Conservation (phyloP, 1,140 invertebrate genomes). For the Drosophila sp. region DNA sequence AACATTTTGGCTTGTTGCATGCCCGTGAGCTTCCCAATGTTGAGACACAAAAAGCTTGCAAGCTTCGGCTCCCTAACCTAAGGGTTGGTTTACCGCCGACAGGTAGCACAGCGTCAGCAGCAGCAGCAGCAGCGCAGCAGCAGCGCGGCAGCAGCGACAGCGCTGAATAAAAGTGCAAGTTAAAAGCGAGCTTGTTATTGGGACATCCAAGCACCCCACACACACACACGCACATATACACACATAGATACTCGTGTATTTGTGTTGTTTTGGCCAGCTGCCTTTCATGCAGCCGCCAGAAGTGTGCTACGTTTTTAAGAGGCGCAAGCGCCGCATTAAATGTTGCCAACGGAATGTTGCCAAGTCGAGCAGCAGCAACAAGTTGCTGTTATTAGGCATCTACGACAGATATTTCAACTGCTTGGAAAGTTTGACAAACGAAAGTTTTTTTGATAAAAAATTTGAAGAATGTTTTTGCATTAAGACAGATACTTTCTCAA, state of each 20-base stretch:
- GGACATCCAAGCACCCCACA: slow-evolving; percentile 10
- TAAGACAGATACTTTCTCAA: not conserved
- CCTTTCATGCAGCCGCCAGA: slow-evolving; percentile 32
- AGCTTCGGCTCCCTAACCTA: slow-evolving; percentile 41
- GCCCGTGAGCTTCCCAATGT: slow-evolving; percentile 53
- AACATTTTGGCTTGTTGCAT: slow-evolving; percentile 72
- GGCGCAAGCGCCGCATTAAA: slow-evolving; percentile 42
- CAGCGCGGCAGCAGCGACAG: slow-evolving; percentile 1
- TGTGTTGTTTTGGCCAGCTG: slow-evolving; percentile 32
- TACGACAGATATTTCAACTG: no score
- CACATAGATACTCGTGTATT: not conserved
- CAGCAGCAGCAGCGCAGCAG: not conserved
- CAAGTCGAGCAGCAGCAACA: slow-evolving; percentile 34
- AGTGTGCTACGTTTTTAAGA: slow-evolving; percentile 39
- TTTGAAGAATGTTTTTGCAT: no score
- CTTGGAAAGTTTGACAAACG: no score
- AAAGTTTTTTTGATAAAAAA: no score
- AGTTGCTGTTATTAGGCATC: slow-evolving; percentile 32
- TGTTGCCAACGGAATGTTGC: slow-evolving; percentile 37
- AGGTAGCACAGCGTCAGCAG: slow-evolving; percentile 21
- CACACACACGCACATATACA: slow-evolving; percentile 1
- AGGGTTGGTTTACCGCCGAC: slow-evolving; percentile 54
- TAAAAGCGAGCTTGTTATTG: slow-evolving; percentile 22
- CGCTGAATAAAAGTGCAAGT: slow-evolving; percentile 43
- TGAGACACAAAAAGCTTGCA: slow-evolving; percentile 47